Percentiles rank a stretch among this genome's conserved stretches.
These are phyloP conservation scores for Zapornia atra DNA, from an alignment of 2,113 vertebrate species.

Conservation along the genomic window DNA sequence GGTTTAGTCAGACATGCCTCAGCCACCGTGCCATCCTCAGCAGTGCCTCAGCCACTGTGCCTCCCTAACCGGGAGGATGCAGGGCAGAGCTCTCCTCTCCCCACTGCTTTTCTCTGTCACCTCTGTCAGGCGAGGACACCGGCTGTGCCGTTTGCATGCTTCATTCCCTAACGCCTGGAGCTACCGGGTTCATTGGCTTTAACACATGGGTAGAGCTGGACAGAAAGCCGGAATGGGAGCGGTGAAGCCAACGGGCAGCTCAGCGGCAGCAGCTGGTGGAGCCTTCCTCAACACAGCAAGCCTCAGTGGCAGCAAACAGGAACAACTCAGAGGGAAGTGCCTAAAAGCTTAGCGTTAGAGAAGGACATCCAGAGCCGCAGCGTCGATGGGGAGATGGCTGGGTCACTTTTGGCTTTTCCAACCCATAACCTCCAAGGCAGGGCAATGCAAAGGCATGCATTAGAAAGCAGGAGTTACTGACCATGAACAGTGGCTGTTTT, in stretches of 20 bases:
- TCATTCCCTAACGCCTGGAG: not conserved
- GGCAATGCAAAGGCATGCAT: not conserved
- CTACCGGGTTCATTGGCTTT: not conserved
- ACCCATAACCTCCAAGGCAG: fast-evolving
- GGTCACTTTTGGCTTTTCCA: not conserved
- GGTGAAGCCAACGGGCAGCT: not conserved
- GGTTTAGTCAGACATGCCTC: not conserved
- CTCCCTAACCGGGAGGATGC: not conserved
- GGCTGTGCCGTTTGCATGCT: not conserved
- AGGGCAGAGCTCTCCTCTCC: not conserved
- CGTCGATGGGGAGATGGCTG: not conserved
- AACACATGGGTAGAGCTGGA: not conserved
- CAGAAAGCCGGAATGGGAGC: not conserved
- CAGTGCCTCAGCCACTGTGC: not conserved
- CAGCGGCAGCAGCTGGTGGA: not conserved
- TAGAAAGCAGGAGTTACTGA: not conserved
- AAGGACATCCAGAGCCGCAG: not conserved
- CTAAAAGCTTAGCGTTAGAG: not conserved
- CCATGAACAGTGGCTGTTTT: not conserved
- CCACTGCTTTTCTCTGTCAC: not conserved
- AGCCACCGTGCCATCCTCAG: not conserved
- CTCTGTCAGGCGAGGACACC: not conserved
- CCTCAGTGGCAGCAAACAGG: not conserved
- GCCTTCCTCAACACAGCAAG: not conserved
- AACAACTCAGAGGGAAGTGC: not conserved